Evolutionary conservation across 2,113 vertebrate species (phyloP).

Genomic region (Labrus mixtus): DNA sequence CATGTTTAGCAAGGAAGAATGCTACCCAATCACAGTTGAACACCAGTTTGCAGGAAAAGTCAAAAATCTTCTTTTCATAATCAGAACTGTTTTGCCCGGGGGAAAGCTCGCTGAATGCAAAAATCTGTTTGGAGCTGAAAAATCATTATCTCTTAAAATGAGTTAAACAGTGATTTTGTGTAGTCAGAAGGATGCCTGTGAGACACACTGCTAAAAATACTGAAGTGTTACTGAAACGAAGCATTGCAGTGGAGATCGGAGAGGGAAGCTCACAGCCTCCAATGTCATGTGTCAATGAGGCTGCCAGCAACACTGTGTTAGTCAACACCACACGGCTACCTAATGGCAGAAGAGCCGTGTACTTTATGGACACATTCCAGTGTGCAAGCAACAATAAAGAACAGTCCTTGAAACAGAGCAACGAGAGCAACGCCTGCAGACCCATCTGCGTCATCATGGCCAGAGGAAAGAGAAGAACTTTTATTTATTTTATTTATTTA

Average conservation of each 20-base stretch:
- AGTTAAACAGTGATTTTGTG: not conserved
- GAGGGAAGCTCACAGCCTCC: slow-evolving; percentile 14
- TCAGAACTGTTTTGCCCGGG: too few species aligned
- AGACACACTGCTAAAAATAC: slow-evolving; percentile 28
- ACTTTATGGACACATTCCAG: slow-evolving; percentile 7
- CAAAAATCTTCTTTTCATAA: not conserved
- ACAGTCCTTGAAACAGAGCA: slow-evolving; percentile 9
- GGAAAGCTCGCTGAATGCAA: not conserved
- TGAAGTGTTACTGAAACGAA: not conserved
- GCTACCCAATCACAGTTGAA: not conserved
- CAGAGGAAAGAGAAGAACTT: not conserved
- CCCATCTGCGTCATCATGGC: not conserved
- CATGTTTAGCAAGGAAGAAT: not conserved
- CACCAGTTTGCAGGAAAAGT: not conserved
- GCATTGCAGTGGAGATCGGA: not conserved
- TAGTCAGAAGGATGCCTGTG: not conserved
- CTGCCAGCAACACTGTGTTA: slow-evolving; percentile 24
- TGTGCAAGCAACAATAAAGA: not conserved
- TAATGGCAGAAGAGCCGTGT: not conserved
- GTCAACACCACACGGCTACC: slow-evolving; percentile 15
- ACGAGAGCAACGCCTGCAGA: not conserved
- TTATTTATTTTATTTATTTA: too few species aligned
- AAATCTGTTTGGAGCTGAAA: not conserved
- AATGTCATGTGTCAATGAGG: slow-evolving; percentile 50
- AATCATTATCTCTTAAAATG: not conserved